Percentiles rank a stretch among this genome's conserved stretches.
Evolutionary conservation across 2,797 vertebrate genomes (phyloP).

Genomic region (Karalla daura): DNA sequence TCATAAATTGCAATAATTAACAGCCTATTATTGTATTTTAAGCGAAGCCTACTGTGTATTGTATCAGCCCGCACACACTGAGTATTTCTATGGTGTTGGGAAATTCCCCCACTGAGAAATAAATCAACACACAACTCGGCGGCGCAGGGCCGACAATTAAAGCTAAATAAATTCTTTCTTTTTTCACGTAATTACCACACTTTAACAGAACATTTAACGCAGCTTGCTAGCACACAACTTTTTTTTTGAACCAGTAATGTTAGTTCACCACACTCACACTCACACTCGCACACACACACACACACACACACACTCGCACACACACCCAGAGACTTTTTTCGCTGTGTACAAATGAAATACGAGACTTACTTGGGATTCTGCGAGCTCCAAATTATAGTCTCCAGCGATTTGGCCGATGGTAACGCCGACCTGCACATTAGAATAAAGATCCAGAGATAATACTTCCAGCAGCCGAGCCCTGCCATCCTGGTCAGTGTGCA

Average conservation of each 20-base stretch:
- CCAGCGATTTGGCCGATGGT: conserved; percentile 82
- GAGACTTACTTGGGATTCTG: conserved; percentile 85
- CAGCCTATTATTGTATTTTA: conserved; percentile 46
- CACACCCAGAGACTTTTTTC: conserved; percentile 52
- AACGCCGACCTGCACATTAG: conserved; percentile 80
- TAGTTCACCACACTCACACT: conserved; percentile 36
- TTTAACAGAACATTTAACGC: conserved; percentile 53
- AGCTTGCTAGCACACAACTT: conserved; percentile 40
- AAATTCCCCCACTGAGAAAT: conserved; percentile 59
- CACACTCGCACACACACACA: no score
- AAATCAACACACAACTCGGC: conserved; percentile 44
- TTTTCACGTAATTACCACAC: conserved; percentile 43
- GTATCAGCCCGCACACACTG: conserved; percentile 21
- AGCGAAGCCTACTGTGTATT: conserved; percentile 31
- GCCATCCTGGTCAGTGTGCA: conserved; percentile 78
- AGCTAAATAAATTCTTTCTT: conserved; percentile 36
- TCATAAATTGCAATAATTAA: conserved; percentile 56
- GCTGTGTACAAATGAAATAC: conserved; percentile 42
- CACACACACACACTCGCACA: no score
- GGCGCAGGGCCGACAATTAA: conserved; percentile 41
- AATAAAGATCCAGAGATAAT: conserved; percentile 86
- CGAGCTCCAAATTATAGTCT: conserved; percentile 85
- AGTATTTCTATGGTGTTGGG: conserved; percentile 47
- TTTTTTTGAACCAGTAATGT: conserved; percentile 30
- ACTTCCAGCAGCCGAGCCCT: conserved; percentile 80